Base-by-base conservation (phyloP, 2,797 vertebrate species). In the Scolopax bukidnonensis region DNA sequence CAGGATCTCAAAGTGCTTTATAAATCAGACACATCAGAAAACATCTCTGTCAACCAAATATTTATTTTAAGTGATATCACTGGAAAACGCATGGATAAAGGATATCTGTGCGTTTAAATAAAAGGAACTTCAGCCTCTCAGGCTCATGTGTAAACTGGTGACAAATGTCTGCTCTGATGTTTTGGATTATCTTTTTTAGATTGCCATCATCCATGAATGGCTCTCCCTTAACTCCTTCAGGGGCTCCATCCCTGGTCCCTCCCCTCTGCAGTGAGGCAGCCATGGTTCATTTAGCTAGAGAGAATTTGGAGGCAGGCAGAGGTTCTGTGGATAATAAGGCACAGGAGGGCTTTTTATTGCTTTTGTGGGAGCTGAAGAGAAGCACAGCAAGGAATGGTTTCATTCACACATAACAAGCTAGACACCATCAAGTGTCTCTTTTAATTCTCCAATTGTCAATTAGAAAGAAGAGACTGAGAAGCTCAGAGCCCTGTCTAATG, bases 351-450 rank as follows among this genome's bases (percentile, higher is more conserved):
- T 41, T 89, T 89, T 61, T 76, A n/a, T n/a, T 87, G 47, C 63
- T 76, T 87, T 90, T 59, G 74, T 76, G 91, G 84, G 74, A 95
- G 36, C 57, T 86, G 19, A 73, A 79, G 70, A 82, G 47, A 67
- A 69, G 23, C 70, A 61, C 74, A 89, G 75, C 54, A 79, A 92
- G 90, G 81, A 69, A 61, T 32, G 38, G 45, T 73, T 90, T 78
- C 50, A 40, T 82, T 89, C 78, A 89, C 89, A 92, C 24, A 3
- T n/a, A 83, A 83, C 88, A 84, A 70, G 47, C 38, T 50, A 56
- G 80, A 36, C 54, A 40, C 53, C 73, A 47, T 43, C 45, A 40
- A 77, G 69, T 38, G 86, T 61, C 20, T 5, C 84, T 84, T 86
- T 53, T 50, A 78, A 61, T 80, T 93, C 77, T 86, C 38, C 28